These are phyloP conservation scores for Melipona bicolor DNA, from an alignment of 2,888 invertebrate genomes.

Conservation along the genomic window DNA sequence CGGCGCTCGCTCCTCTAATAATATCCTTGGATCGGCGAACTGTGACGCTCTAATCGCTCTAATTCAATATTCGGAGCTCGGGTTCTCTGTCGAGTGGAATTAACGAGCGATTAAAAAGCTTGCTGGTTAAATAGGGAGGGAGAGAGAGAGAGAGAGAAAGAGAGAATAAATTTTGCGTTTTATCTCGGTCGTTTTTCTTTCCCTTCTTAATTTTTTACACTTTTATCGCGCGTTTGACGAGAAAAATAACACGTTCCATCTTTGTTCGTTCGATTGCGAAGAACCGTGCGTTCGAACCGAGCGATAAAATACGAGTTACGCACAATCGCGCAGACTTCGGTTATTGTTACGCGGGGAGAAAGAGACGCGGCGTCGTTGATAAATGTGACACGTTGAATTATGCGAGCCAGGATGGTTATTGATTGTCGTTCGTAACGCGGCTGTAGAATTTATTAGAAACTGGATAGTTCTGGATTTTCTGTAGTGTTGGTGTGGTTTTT, in stretches of 20 bases:
- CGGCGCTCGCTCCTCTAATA: constrained; percentile 28
- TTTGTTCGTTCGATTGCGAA: background rate
- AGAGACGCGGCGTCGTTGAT: background rate
- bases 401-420: background rate
- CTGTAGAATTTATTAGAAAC: no score
- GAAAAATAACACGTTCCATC: background rate
- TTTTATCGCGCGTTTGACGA: background rate
- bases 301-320: constrained; percentile 15
- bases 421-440: no score
- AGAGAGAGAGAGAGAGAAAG: background rate
- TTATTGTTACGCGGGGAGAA: background rate
- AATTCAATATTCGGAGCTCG: constrained; percentile 33
- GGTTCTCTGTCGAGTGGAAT: background rate
- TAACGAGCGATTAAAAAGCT: background rate
- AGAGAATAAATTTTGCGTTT: background rate
- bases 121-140: background rate
- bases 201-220: no score
- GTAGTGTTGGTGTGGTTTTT: no score
- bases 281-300: background rate
- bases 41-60: constrained; percentile 14
- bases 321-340: background rate
- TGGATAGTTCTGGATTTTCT: no score
- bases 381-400: background rate
- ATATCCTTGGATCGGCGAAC: constrained; percentile 41
- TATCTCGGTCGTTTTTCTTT: background rate